Percentiles rank a stretch among this genome's conserved stretches.
These are phyloP conservation scores for Callosobruchus maculatus DNA, from an alignment of 2,888 invertebrate genomes.

Conservation along the genomic window DNA sequence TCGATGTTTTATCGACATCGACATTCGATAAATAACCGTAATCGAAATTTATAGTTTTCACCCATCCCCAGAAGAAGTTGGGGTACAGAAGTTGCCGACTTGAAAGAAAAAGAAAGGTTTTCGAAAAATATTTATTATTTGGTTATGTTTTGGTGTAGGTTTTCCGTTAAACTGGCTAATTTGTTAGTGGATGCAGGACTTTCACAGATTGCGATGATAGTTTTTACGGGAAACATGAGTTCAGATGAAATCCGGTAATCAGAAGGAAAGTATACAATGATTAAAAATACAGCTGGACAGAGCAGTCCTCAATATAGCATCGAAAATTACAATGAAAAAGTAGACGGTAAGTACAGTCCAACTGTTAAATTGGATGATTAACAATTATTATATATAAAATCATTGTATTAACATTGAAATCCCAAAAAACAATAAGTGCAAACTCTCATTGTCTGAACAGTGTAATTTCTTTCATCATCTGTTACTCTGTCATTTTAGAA, in stretches of 20 bases:
- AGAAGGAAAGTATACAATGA: neutral
- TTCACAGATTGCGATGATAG: neutral
- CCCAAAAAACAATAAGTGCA: too few relatives aligned
- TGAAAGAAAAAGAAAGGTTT: neutral
- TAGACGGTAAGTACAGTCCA: neutral
- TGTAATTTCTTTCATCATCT: neutral
- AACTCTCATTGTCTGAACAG: neutral
- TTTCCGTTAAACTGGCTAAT: neutral
- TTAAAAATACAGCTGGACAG: neutral
- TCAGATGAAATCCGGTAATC: neutral
- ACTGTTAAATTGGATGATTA: neutral
- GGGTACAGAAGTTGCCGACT: too few relatives aligned
- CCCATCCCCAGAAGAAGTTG: too few relatives aligned
- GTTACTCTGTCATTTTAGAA: constrained; percentile 6
- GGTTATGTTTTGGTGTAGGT: neutral
- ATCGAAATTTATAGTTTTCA: too few relatives aligned
- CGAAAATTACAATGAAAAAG: neutral
- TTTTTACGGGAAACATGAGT: neutral
- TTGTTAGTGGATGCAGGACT: neutral
- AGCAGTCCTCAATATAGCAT: neutral
- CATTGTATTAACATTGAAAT: neutral
- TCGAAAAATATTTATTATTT: neutral
- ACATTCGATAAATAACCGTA: too few relatives aligned
- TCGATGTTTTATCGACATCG: too few relatives aligned
- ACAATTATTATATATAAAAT: neutral